A percentile compares a stretch with the other conserved stretches of the same genome.
Evolutionary conservation across 2,888 invertebrate species (phyloP).

Genomic region (Euproctis similis): DNA sequence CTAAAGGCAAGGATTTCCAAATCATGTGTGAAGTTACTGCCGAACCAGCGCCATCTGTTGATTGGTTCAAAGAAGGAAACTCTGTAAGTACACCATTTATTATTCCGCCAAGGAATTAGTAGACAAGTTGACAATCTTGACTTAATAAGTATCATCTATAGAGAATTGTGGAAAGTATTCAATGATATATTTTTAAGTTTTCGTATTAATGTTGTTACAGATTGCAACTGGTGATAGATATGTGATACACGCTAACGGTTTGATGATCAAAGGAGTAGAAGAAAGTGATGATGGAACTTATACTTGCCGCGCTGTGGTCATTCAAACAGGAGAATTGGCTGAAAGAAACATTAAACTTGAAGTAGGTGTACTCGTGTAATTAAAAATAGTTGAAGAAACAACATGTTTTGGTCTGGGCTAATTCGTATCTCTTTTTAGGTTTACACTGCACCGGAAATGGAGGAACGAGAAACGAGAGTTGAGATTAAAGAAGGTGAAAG

Average conservation of each 20-base stretch:
- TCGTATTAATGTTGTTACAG: constrained; percentile 40
- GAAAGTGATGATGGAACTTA: constrained; percentile 91
- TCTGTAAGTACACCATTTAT: constrained; percentile 68
- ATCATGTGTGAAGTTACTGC: constrained; percentile 90
- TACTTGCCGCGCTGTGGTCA: constrained; percentile 90
- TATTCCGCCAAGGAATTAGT: too few species aligned
- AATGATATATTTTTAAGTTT: too few species aligned
- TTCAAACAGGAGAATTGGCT: constrained; percentile 85
- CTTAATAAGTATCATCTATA: too few species aligned
- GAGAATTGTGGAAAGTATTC: too few species aligned
- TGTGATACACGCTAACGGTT: constrained; percentile 83
- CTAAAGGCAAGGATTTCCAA: constrained; percentile 83
- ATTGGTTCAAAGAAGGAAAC: constrained; percentile 88
- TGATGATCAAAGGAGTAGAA: constrained; percentile 84
- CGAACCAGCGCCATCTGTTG: constrained; percentile 88
- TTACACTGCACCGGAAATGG: constrained; percentile 83
- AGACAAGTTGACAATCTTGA: too few species aligned
- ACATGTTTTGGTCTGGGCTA: neutral
- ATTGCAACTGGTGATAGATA: constrained; percentile 83
- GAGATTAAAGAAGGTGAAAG: constrained; percentile 88
- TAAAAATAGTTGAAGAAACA: neutral
- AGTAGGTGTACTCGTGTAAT: constrained; percentile 72
- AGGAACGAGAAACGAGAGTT: constrained; percentile 74
- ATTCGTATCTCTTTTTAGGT: constrained; percentile 61
- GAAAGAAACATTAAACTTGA: constrained; percentile 87